Evolutionary conservation across 2,797 vertebrate species (phyloP), one percentile per base, ranked within the genome.

Genomic region (Phaenicophaeus curvirostris): DNA sequence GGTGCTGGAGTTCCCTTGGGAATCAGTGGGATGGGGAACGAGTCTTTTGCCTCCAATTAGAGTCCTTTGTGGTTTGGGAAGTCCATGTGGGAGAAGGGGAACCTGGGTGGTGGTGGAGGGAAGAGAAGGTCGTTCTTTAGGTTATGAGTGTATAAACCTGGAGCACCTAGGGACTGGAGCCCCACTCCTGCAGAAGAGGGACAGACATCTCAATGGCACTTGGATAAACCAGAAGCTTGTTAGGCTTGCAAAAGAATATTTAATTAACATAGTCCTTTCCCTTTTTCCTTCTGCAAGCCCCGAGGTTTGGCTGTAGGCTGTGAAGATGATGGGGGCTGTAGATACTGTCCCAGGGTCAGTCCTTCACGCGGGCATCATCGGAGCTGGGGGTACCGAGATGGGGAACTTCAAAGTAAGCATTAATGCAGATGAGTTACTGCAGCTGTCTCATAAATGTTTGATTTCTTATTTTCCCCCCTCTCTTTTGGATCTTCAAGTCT

Each of bases 401-500:
- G 75, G 80, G 76, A 63, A 33, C 58, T 57, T 73, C 24, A 67
- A 55, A 86, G 75, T 27, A 66, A 75, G 63, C 59, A 57, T 1
- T 28, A 27, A 61, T 12, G 50, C 71, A 71, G 27, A 66, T 75
- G 71, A 87, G 61, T 90, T 62, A 57, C 85, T 83, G 83, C 62
- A 91, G 66, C 83, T 74, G 91, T 72, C 90, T 90, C 5, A 14
- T 90, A 93, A 96, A 93, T 85, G 66, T 87, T 85, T 76, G 8
- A 42, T 77, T 83, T 55, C 9, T 33, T 72, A 39, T 6, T 51
- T 15, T 20, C 59, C 4, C 2, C 25, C 21, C 15, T 11, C 17
- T 55, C 58, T 53, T 83, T 71, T 50, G 59, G 4, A 7, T 96
- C 95, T 89, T 94, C 35, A 59, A 84, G 95, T 94, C 79, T 95